phyloP scores from a whole-genome alignment of 2,797 vertebrate species.

The Gymnocypris eckloni region DNA sequence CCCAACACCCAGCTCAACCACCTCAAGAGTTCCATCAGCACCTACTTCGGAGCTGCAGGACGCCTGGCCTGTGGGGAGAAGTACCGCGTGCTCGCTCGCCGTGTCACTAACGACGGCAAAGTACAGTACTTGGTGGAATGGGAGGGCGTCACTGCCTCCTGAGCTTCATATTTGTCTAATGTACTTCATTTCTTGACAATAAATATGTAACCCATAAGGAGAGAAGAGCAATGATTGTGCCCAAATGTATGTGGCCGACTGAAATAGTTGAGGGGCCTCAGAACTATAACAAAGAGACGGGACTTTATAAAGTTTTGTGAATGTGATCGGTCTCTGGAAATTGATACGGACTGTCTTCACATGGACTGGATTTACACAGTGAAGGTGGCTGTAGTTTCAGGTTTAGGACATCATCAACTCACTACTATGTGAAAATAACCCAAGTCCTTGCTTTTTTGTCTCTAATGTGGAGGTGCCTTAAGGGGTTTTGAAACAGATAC shows the following conservation, averaged over 20 bases:
- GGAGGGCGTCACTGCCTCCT: conserved; percentile 98
- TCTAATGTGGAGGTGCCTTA: conserved; percentile 49
- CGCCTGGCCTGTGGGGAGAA: conserved; percentile 97
- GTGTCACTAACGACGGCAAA: conserved; percentile 95
- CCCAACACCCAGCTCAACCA: conserved; percentile 93
- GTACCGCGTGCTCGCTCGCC: conserved; percentile 92
- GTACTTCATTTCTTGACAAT: conserved; percentile 20
- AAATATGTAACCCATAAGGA: conserved; percentile 1
- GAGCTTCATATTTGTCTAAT: conserved; percentile 66
- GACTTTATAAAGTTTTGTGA: not conserved
- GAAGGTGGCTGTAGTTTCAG: conserved; percentile 23
- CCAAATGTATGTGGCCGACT: conserved; percentile 21
- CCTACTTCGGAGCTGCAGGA: conserved; percentile 96
- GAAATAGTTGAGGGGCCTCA: conserved; percentile 32
- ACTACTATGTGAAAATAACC: conserved; percentile 13
- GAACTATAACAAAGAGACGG: conserved; percentile 17
- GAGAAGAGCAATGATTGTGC: conserved; percentile 21
- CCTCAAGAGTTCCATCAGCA: conserved; percentile 97
- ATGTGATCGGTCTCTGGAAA: conserved; percentile 51
- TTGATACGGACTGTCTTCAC: conserved; percentile 55
- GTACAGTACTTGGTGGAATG: conserved; percentile 99
- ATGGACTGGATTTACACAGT: conserved; percentile 26
- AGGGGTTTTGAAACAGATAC: conserved; percentile 47
- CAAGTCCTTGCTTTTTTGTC: conserved; percentile 21
- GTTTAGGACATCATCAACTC: conserved; percentile 14